These are phyloP conservation scores for Hymenochirus boettgeri DNA, from an alignment of 2,113 vertebrate genomes.

Conservation along the genomic window DNA sequence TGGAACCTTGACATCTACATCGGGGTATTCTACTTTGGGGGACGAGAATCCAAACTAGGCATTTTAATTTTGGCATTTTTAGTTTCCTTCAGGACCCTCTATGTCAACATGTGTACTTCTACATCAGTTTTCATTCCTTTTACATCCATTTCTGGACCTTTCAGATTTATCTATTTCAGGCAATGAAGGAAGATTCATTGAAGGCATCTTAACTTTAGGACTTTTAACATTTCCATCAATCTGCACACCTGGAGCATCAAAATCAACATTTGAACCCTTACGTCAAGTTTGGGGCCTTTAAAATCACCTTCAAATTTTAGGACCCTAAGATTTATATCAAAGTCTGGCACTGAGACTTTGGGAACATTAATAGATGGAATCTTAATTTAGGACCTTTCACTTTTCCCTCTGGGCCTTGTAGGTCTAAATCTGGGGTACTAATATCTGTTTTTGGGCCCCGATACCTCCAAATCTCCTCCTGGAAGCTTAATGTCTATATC, in stretches of 20 bases:
- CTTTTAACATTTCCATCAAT: slow-evolving; percentile 52
- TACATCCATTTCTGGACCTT: slow-evolving; percentile 30
- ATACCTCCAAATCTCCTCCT: slow-evolving; percentile 46
- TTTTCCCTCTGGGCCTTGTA: slow-evolving; percentile 51
- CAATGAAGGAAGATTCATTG: slow-evolving; percentile 21
- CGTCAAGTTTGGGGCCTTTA: slow-evolving; percentile 47
- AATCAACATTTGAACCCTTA: slow-evolving; percentile 8
- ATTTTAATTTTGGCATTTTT: slow-evolving; percentile 55
- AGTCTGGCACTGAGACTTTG: no score
- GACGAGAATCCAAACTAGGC: slow-evolving; percentile 38
- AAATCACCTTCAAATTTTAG: slow-evolving; percentile 52
- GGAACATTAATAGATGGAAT: no score
- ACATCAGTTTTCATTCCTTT: slow-evolving; percentile 51
- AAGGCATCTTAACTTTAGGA: slow-evolving; percentile 59
- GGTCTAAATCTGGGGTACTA: slow-evolving; percentile 31
- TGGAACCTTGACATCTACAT: not conserved
- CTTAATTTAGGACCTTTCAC: slow-evolving; percentile 54
- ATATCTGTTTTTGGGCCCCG: slow-evolving; percentile 45
- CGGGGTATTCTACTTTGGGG: slow-evolving; percentile 11
- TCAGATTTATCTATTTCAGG: slow-evolving; percentile 49
- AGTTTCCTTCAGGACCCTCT: slow-evolving; percentile 43
- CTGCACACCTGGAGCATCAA: accelerated
- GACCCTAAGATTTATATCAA: slow-evolving; percentile 87
- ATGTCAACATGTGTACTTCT: slow-evolving; percentile 19
- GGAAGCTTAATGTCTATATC: slow-evolving; percentile 54